Evolutionary conservation across 2,888 invertebrate genomes (phyloP).

Genomic region (Acleris cristana): DNA sequence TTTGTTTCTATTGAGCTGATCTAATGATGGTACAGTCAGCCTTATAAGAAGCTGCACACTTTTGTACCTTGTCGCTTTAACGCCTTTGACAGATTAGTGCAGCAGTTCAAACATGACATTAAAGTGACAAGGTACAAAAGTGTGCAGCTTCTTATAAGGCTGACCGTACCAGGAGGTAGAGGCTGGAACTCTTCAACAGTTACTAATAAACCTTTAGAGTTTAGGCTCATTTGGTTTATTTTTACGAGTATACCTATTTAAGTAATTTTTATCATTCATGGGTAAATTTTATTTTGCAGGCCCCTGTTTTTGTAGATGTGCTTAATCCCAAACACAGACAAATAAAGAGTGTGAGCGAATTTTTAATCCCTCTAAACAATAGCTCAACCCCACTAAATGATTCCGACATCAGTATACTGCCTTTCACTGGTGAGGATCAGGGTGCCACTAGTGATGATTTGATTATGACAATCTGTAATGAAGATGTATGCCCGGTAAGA

Average conservation of each 20-base stretch:
- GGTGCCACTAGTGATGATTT: no score
- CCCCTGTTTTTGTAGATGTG: constrained; percentile 16
- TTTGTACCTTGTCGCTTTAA: no score
- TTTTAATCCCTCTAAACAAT: constrained; percentile 11
- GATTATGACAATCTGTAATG: constrained; percentile 22
- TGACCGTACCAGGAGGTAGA: not conserved
- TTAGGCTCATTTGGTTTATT: no score
- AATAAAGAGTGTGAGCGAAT: constrained; percentile 24
- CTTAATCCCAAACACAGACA: constrained; percentile 17
- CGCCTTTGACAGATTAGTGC: no score
- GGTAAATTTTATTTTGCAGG: constrained; percentile 12
- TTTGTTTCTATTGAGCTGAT: not conserved
- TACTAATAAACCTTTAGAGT: not conserved
- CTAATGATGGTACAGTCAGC: not conserved
- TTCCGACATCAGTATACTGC: no score
- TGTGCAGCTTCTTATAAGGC: no score
- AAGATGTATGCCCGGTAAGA: constrained; percentile 24
- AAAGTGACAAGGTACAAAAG: no score
- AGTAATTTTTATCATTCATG: constrained; percentile 1
- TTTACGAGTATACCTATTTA: constrained; percentile 3
- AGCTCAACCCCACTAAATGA: no score
- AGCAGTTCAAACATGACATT: no score
- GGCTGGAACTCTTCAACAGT: constrained; percentile 6
- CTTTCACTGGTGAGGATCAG: no score
- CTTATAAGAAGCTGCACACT: no score